These are phyloP conservation scores for Ridgeia piscesae DNA, from an alignment of 1,140 invertebrate species.

Conservation along the genomic window DNA sequence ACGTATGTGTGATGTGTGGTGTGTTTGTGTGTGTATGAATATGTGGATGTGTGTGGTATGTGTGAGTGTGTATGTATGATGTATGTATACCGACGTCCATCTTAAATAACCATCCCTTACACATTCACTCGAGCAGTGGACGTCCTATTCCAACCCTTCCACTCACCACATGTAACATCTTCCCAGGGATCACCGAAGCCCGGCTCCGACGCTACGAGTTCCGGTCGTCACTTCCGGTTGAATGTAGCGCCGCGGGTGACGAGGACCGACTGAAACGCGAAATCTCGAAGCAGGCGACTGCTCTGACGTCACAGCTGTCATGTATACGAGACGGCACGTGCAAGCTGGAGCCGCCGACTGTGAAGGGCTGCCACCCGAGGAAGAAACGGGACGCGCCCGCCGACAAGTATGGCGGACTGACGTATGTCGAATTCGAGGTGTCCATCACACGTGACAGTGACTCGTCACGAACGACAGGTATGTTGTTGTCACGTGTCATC, in stretches of 20 bases:
- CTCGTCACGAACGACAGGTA: neutral
- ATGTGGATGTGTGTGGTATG: neutral
- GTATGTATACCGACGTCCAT: neutral
- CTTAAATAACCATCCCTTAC: neutral
- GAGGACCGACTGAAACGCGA: neutral
- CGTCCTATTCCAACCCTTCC: neutral
- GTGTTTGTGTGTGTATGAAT: neutral
- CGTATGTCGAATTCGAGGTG: constrained; percentile 4
- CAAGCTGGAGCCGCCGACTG: neutral
- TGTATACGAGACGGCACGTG: constrained; percentile 11
- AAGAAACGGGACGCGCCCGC: neutral
- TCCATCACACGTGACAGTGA: constrained; percentile 3
- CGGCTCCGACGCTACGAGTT: constrained; percentile 14
- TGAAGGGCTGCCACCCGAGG: neutral
- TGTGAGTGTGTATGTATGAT: neutral
- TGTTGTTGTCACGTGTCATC: neutral
- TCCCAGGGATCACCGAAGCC: constrained; percentile 7
- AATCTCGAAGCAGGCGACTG: constrained; percentile 13
- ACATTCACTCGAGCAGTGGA: neutral
- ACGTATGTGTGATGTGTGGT: neutral
- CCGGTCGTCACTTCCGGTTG: constrained; percentile 6
- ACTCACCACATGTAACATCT: neutral
- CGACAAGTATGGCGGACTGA: neutral
- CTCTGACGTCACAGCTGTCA: neutral
- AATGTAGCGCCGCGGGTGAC: neutral